Percentiles rank a stretch among this genome's conserved stretches.
These are phyloP conservation scores for Pseudobourletiella spinata DNA, from an alignment of 1,140 invertebrate species.

Conservation along the genomic window DNA sequence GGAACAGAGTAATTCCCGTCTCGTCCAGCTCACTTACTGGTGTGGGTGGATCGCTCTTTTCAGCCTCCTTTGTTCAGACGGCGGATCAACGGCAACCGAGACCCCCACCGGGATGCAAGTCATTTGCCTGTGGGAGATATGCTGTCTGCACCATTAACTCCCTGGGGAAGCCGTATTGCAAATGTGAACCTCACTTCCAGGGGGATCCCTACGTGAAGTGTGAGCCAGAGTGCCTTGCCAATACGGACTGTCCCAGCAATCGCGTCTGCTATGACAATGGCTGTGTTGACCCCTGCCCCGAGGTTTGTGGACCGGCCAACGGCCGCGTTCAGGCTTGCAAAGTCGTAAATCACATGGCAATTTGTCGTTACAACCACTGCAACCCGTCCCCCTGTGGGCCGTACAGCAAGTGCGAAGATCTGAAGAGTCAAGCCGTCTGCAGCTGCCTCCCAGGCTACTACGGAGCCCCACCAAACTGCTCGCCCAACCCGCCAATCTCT, in stretches of 20 bases:
- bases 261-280: slow-evolving; percentile 54
- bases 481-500: background rate
- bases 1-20: too few species aligned
- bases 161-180: slow-evolving; percentile 56
- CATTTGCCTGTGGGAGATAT: slow-evolving; percentile 66
- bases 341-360: slow-evolving; percentile 67
- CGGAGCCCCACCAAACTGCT: slow-evolving; percentile 1
- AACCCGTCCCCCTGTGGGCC: slow-evolving; percentile 52
- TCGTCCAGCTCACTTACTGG: too few species aligned
- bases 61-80: too few species aligned
- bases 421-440: slow-evolving; percentile 43
- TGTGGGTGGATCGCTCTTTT: too few species aligned
- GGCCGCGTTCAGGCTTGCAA: slow-evolving; percentile 55
- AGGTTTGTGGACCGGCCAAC: slow-evolving; percentile 53
- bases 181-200: slow-evolving; percentile 55
- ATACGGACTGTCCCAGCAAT: slow-evolving; percentile 56
- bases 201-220: slow-evolving; percentile 58
- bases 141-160: slow-evolving; percentile 58
- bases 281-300: slow-evolving; percentile 56
- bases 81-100: too few species aligned
- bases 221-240: slow-evolving; percentile 53
- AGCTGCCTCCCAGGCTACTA: slow-evolving; percentile 50
- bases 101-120: too few species aligned
- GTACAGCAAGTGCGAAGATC: slow-evolving; percentile 56
- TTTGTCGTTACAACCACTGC: slow-evolving; percentile 52